Conservation (phyloP, 2,113 vertebrate genomes). For the Lycocorax pyrrhopterus region DNA sequence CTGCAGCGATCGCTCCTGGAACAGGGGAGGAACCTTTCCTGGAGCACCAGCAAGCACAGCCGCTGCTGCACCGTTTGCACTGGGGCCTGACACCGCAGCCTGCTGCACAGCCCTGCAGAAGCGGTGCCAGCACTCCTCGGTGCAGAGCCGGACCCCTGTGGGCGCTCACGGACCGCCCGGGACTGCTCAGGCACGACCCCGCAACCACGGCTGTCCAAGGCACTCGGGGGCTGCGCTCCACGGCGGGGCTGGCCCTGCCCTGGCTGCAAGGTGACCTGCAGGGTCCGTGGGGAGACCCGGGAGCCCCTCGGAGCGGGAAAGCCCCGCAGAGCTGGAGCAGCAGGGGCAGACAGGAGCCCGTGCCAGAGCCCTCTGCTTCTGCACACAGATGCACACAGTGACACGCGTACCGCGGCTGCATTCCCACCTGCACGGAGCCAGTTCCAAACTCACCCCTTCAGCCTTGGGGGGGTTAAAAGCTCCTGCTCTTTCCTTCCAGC, state of each 20-base stretch:
- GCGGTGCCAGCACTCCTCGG: fast-evolving
- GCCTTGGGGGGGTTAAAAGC: background rate
- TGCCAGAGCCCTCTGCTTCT: background rate
- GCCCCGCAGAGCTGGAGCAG: background rate
- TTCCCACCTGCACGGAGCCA: background rate
- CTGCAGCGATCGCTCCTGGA: background rate
- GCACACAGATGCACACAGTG: background rate
- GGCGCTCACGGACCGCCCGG: fast-evolving
- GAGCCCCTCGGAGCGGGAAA: background rate
- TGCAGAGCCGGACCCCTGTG: background rate
- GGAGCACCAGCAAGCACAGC: background rate
- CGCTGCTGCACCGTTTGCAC: background rate
- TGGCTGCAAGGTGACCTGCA: background rate
- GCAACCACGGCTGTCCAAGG: fast-evolving
- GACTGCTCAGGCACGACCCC: background rate
- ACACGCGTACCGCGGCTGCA: fast-evolving
- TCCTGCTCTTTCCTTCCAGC: background rate
- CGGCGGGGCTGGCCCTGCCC: background rate
- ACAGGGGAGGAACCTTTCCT: background rate
- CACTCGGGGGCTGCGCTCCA: background rate
- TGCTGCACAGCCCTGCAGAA: background rate
- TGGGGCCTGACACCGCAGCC: background rate
- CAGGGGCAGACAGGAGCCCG: background rate
- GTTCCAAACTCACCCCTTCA: background rate
- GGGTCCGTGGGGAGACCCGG: fast-evolving